Evolutionary conservation across 2,888 invertebrate genomes (phyloP).

Genomic region (Thysanoteuthis rhombus): DNA sequence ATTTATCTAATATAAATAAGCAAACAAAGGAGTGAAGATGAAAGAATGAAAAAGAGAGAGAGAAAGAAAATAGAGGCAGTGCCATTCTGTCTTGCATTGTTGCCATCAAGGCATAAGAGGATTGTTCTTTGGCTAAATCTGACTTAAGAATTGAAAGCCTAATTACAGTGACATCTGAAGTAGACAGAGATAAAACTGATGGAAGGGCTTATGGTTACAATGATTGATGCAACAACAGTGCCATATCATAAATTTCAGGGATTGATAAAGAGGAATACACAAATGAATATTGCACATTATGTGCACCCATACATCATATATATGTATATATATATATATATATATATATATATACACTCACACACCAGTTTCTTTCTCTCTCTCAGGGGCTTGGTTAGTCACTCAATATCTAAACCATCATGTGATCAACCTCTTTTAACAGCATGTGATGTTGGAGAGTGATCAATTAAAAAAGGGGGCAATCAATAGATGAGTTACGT

Average conservation of each 20-base stretch:
- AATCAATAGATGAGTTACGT: too few species aligned
- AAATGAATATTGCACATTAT: not conserved
- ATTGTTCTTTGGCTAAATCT: constrained; percentile 12
- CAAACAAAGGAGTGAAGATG: not conserved
- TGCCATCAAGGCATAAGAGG: constrained; percentile 12
- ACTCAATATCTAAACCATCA: too few species aligned
- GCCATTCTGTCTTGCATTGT: not conserved
- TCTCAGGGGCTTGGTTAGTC: too few species aligned
- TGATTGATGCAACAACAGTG: not conserved
- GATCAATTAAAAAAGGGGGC: too few species aligned
- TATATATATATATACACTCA: not conserved
- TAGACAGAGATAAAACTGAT: constrained; percentile 1
- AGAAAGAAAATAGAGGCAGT: not conserved
- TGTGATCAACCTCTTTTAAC: too few species aligned
- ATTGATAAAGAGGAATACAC: not conserved
- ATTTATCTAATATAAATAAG: not conserved
- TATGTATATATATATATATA: not conserved
- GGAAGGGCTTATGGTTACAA: not conserved
- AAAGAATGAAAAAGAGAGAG: not conserved
- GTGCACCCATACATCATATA: not conserved
- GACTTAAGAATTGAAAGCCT: constrained; percentile 12
- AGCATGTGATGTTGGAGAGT: too few species aligned
- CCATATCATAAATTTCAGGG: not conserved
- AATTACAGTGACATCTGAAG: constrained; percentile 12
- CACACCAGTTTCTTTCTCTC: too few species aligned